Evolutionary conservation across 2,113 vertebrate genomes (phyloP).

Genomic region (Sceloporus undulatus): DNA sequence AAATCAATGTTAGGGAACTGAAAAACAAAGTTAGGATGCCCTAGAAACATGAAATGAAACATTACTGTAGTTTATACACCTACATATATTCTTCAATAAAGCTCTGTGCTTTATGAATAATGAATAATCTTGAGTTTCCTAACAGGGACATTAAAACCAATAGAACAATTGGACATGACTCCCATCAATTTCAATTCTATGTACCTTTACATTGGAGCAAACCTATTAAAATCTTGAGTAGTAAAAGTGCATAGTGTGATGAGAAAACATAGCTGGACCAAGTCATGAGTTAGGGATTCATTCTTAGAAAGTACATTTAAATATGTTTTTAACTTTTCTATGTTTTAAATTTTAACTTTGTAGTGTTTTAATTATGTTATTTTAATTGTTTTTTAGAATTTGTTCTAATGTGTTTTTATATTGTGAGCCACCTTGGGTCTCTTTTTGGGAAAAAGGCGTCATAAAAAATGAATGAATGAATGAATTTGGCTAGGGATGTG

Average conservation of each 20-base stretch:
- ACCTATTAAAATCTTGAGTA: not conserved
- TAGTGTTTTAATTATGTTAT: no score
- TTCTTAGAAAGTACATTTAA: no score
- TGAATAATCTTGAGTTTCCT: not conserved
- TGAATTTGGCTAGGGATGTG: no score
- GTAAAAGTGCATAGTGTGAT: not conserved
- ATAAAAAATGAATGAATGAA: no score
- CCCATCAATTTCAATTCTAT: not conserved
- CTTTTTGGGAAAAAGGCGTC: no score
- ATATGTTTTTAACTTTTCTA: no score
- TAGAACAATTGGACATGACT: not conserved
- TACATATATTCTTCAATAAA: constrained; percentile 43
- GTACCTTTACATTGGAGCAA: not conserved
- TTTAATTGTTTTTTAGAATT: no score
- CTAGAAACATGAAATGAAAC: not conserved
- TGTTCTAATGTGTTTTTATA: no score
- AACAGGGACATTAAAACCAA: not conserved
- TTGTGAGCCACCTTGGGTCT: no score
- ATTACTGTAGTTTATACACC: constrained; percentile 35
- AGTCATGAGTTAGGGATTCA: not conserved
- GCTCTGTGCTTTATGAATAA: constrained; percentile 29
- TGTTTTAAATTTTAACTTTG: no score
- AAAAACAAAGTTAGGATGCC: not conserved
- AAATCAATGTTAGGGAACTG: not conserved
- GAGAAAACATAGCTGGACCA: not conserved